These are phyloP conservation scores for Atta cephalotes DNA, from an alignment of 1,140 invertebrate species.

Conservation along the genomic window DNA sequence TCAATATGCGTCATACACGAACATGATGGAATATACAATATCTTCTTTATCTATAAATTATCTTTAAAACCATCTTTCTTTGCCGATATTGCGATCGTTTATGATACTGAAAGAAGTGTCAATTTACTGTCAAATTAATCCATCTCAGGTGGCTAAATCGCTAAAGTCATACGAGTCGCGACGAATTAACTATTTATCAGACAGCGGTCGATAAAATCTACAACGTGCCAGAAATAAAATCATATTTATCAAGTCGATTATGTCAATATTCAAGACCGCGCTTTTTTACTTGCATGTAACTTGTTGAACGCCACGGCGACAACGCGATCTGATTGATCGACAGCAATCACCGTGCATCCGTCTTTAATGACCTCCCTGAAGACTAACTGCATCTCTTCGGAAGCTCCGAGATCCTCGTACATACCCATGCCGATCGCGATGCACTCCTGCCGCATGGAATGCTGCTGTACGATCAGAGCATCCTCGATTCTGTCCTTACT, in stretches of 20 bases:
- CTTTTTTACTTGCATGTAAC: conserved; percentile 73
- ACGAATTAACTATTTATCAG: neutral
- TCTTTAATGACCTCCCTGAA: conserved; percentile 78
- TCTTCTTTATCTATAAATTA: neutral
- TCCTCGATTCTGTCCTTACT: conserved; percentile 69
- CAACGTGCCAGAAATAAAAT: neutral
- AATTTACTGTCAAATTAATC: neutral
- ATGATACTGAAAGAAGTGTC: neutral
- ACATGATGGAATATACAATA: neutral
- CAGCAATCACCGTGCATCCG: conserved; percentile 76
- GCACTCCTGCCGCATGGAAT: conserved; percentile 74
- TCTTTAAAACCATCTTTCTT: neutral
- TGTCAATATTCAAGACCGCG: neutral
- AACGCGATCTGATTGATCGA: conserved; percentile 74
- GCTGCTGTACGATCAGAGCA: conserved; percentile 66
- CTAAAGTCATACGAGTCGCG: neutral
- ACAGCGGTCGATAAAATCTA: neutral
- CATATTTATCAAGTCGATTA: neutral
- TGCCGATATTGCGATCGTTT: neutral
- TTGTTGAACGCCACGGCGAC: conserved; percentile 81
- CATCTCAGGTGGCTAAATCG: neutral
- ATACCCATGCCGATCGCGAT: conserved; percentile 74
- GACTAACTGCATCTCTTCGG: conserved; percentile 76
- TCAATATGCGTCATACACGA: neutral
- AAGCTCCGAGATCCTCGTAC: conserved; percentile 75